Evolutionary conservation across 2,888 invertebrate species (phyloP), one percentile per base, ranked within the genome.

Genomic region (Drosophila kuntzei): DNA sequence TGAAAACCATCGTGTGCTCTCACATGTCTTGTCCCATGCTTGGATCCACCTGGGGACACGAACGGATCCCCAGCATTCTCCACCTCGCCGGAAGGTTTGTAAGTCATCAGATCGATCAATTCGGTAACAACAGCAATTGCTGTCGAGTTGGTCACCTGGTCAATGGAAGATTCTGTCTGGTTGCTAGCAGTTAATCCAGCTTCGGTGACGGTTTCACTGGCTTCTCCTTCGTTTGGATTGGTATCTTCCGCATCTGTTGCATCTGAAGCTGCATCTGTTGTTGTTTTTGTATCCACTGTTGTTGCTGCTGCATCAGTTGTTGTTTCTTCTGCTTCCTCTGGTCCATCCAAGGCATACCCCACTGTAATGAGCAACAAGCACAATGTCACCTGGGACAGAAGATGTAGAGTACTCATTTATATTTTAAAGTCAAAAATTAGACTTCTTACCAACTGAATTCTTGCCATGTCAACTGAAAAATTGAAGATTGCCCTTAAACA

Each of bases 1-100:
- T 83, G 78, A 20, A 83, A 82, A 7, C 84, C 81, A 50, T 83
- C 71, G 32, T 81, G 81, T 0, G 74, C 83, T 16, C 4, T 60
- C 0, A 71, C 67, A 20, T 82, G 77, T 0, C 43, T 60, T 1
- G 14, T 1, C 1, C 68, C 62, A 0, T 5, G 7, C 9, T 11
- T 14, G 39, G 36, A 27, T 0, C 8, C 25, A 2, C 37, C 44
- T 12, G 80, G 81, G 1, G 12, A 25, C 0, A 18, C 61, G 12
- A 41, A 60, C 0, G 53, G 47, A 22, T 72, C 27, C 3, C 76
- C 79, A 0, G 41, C 82, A 44, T 76, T 79, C 0, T 39, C 47
- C 20, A 16, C 1, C 1, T 29, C 18, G 3, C 3, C 29, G 1
- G 46, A 4, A 0, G 47, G 6, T 3, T 14, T 39, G 22, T 58